Base-by-base conservation (phyloP, 30 jellyfish, hydroid and myxozoan species). In the Aurelia aurita region DNA sequence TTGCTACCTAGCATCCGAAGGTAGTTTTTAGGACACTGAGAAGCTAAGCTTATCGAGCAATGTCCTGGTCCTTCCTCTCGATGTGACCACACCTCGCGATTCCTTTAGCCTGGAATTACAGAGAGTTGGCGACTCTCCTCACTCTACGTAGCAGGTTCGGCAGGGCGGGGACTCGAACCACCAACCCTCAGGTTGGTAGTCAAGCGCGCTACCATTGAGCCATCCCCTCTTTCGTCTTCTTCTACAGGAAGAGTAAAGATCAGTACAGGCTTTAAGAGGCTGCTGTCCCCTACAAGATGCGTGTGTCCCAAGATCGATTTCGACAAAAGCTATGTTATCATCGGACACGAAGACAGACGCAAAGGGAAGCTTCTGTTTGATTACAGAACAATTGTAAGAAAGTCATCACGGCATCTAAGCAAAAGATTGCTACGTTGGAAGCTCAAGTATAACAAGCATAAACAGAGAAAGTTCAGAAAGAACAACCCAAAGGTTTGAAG, bases 231-330 rank as follows among this genome's bases (percentile, higher is more conserved):
- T 39, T 39, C 51, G 16, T 39, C 1, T 18, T 18, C 45, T 12
- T 66, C 64, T 67, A 35, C 67, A 90, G 97, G 97, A 20, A 44
- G 53, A 23, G 89, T 39, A 28, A 74, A 66, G 66, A 83, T 90
- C 21, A 16, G 44, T 6, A 67, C 44, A 20, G 97, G 97, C 15
- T 72, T 49, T 13, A 47, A 34, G 16, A 76, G 60, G 61, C 20
- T 91, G 16, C 19, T 85, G 85, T 51, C 92, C 5, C 85, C 90
- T 15, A 63, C 91, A 18, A 67, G 58, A 53, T 91, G 98, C 60
- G 55, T 91, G 27, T 91, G 98, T 63, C 98, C 98, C 8, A 72
- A 57, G 53, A 43, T 91, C 43, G 98, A 91, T 7, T 91, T 85
- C 69, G 98, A 91, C 89, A 72, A 74, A 66, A 68, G 58, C 12